Base-by-base conservation (phyloP, 2,888 invertebrate species). In the Listrodromus nycthemerus region DNA sequence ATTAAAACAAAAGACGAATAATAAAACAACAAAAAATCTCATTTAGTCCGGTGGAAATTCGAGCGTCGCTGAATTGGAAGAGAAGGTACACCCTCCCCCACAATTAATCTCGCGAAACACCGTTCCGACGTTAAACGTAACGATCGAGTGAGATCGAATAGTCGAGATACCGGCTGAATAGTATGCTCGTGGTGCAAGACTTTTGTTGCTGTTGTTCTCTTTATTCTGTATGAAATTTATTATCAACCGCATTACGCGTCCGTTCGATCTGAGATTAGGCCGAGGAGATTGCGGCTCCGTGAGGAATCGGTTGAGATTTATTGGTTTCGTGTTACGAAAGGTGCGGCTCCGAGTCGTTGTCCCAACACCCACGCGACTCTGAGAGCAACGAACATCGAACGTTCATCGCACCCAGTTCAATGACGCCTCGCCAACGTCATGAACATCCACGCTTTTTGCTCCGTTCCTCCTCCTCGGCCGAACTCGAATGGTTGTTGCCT, bases 311-410 rank as follows among this genome's bases (percentile, higher is more conserved):
- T 70, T 37, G 55, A 83, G 74, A 83, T 79, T 83, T 70, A 83
- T 83, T 70, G 79, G 75, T 75, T 83, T 83, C 65, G 65, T 61
- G 65, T 83, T 79, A 70, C 65, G 45, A 66, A 70, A 83, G 83
- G 83, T 79, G 83, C 79, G 83, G 70, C 79, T 37, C 50, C 48
- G 63, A 67, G n/a, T 75, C 41, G 70, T 75, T 70, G 69, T 66
- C 63, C 58, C 55, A n/a, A 69, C 75, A 55, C 83, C 79, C 83
- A 79, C 82, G 69, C 75, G 19, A 71, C 30, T 55, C 30, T 63
- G 45, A 63, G 45, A 70, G 21, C 69, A 48, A n/a, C 41, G 74
- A 70, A 48, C 74, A 79, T 73, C 48, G 63, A 45, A 66, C 81
- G 70, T 78, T 61, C 19, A 73, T 82, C 73, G 67, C 55, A 21